Evolutionary conservation across 1,140 invertebrate genomes (phyloP), one percentile per base, ranked within the genome.

Genomic region (Drosophila rufa): DNA sequence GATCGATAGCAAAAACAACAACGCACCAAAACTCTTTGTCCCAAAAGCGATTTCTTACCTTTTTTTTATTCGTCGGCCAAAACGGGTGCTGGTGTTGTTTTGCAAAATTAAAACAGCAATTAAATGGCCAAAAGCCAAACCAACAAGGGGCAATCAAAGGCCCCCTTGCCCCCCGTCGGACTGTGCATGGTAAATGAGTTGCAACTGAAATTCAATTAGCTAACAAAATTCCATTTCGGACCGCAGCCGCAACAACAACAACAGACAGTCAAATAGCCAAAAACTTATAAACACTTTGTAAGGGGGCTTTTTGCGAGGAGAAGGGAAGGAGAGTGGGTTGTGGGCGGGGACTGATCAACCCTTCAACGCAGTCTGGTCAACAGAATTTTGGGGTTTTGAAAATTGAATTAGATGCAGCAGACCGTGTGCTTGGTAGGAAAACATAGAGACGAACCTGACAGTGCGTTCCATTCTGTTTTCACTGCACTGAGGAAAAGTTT

Each of bases 131-230:
- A 90, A 87, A 87, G 84, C 77, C 83, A 87, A 89, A 75, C 74
- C 80, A 40, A 45, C 55, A 68, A 42, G 47, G 69, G 45, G 42
- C 64, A 67, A 67, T 67, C 64, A 62, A 67, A 48, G 22, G 40
- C 57, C 48, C 60, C 60, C 19, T 19, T 30, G 8, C 19, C 11
- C 17, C 45, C n/a, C 71, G 4, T 64, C 58, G 15, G 59, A 38
- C 58, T 79, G 78, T 81, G 80, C 84, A 90, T 89, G 85, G 85
- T 81, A 90, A 89, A 89, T 89, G 84, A 89, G 84, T 89, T 89
- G 85, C 85, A 89, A 90, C 85, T 89, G 86, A 90, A 89, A 89
- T 89, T 89, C 85, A 89, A 89, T 89, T 89, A 89, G 85, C 85
- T 89, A 90, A 90, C 85, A 89, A 90, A 89, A 87, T 87, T 89